Conservation (phyloP, 2,113 vertebrate species). For the Eupsittula cactorum region DNA sequence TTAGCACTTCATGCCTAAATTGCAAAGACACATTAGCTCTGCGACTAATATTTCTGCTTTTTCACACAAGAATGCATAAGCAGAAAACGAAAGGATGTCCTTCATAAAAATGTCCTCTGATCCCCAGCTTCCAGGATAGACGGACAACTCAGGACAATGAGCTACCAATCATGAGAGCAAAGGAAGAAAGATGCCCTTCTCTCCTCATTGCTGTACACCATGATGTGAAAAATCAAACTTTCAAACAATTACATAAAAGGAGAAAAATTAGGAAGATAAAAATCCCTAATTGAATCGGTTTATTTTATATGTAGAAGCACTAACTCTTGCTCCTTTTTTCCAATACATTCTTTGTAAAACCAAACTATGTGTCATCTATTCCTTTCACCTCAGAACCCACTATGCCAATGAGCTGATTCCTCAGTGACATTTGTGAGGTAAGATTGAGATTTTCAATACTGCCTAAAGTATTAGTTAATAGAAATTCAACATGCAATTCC, state of each 20-base stretch:
- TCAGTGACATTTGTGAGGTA: not conserved
- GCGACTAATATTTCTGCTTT: not conserved
- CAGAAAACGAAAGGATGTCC: not conserved
- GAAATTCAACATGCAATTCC: not conserved
- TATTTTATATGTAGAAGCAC: not conserved
- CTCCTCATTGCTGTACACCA: not conserved
- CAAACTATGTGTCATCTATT: not conserved
- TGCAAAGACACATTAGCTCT: not conserved
- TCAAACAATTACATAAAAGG: not conserved
- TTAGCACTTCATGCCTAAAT: not conserved
- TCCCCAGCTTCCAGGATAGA: not conserved
- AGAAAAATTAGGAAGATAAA: not conserved
- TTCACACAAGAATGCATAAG: not conserved
- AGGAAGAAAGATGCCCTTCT: not conserved
- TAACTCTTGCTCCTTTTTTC: not conserved
- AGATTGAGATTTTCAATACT: not conserved
- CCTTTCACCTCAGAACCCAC: not conserved
- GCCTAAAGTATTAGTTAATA: constrained; percentile 1
- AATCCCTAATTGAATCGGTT: not conserved
- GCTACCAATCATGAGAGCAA: not conserved
- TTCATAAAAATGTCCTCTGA: not conserved
- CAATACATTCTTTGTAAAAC: not conserved
- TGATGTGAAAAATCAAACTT: not conserved
- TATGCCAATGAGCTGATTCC: not conserved
- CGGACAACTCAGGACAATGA: not conserved